These are phyloP conservation scores for Laupala kohalensis DNA, from an alignment of 1,140 invertebrate species.

Conservation along the genomic window DNA sequence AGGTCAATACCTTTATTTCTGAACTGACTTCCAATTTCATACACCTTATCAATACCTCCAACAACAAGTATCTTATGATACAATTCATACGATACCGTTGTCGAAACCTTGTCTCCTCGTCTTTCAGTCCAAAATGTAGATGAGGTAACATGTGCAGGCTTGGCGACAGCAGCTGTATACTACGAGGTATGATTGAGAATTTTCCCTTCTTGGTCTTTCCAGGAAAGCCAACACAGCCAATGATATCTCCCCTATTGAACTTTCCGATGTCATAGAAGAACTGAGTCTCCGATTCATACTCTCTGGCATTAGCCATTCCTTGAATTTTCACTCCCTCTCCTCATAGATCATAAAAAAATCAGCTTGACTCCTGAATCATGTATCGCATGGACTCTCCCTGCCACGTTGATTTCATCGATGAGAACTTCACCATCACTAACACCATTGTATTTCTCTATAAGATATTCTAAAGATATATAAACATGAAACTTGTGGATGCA, in stretches of 20 bases:
- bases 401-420: constrained; percentile 58
- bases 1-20: constrained; percentile 97
- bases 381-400: constrained; percentile 87
- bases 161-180: constrained; percentile 77
- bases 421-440: constrained; percentile 60
- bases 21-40: constrained; percentile 96
- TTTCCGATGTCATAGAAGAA: constrained; percentile 70
- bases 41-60: constrained; percentile 92
- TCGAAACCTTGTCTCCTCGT: constrained; percentile 89
- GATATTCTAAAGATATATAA: constrained; percentile 73
- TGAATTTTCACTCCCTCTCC: constrained; percentile 92
- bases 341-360: constrained; percentile 92
- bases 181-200: constrained; percentile 82
- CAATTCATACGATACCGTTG: constrained; percentile 84
- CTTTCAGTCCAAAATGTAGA: constrained; percentile 93
- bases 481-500: constrained; percentile 99
- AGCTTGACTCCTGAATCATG: constrained; percentile 87
- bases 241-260: constrained; percentile 87
- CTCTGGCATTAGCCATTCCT: constrained; percentile 85
- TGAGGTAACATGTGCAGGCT: constrained; percentile 97
- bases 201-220: constrained; percentile 97
- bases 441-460: constrained; percentile 72
- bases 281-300: constrained; percentile 55
- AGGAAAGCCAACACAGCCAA: constrained; percentile 82
- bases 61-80: constrained; percentile 77